A percentile compares a stretch with the other conserved stretches of the same genome.
phyloP scores from a whole-genome alignment of 2,888 invertebrate species.

The Teleiodes luculella region DNA sequence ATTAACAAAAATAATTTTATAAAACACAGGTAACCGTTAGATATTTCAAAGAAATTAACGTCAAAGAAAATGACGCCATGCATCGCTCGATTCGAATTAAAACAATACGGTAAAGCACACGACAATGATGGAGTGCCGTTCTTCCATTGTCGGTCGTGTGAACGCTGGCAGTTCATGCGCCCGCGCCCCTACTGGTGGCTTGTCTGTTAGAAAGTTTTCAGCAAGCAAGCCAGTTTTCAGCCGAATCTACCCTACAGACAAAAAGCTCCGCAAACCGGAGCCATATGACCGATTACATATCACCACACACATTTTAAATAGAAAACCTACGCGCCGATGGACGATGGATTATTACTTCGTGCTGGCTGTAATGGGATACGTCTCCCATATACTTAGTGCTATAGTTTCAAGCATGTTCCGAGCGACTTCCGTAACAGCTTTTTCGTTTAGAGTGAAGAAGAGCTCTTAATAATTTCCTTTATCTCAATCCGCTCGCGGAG shows the following conservation, averaged over 20 bases:
- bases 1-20: too few species aligned
- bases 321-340: slow-evolving; percentile 61
- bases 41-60: slow-evolving; percentile 62
- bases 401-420: slow-evolving; percentile 48
- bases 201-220: slow-evolving; percentile 35
- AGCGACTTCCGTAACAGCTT: slow-evolving; percentile 66
- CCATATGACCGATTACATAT: slow-evolving; percentile 59
- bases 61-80: slow-evolving; percentile 61
- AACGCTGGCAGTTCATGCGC: slow-evolving; percentile 25
- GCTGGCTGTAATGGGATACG: slow-evolving; percentile 56
- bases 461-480: slow-evolving; percentile 78
- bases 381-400: slow-evolving; percentile 43
- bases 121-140: slow-evolving; percentile 42
- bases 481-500: slow-evolving; percentile 71
- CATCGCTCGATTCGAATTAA: slow-evolving; percentile 62
- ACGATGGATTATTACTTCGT: slow-evolving; percentile 54
- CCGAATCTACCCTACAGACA: slow-evolving; percentile 39
- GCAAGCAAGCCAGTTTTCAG: slow-evolving; percentile 43
- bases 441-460: slow-evolving; percentile 46
- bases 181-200: slow-evolving; percentile 25
- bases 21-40: too few species aligned
- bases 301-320: slow-evolving; percentile 52
- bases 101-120: slow-evolving; percentile 51
- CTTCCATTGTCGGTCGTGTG: slow-evolving; percentile 30
- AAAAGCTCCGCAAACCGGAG: slow-evolving; percentile 41